Evolutionary conservation across 2,888 invertebrate genomes (phyloP), one percentile per base, ranked within the genome.

Genomic region (Fragum whitleyi): DNA sequence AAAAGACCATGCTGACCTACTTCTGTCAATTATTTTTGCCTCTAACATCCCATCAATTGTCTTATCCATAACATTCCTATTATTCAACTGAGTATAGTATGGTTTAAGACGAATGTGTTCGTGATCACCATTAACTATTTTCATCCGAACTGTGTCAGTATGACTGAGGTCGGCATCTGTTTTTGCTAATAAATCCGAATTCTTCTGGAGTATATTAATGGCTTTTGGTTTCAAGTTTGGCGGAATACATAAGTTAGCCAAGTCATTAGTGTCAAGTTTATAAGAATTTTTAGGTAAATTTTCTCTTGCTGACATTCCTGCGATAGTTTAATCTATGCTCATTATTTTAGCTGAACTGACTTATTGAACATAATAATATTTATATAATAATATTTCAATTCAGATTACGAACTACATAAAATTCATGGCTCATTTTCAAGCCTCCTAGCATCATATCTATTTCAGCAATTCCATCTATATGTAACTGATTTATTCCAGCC

Each of bases 21-120:
- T 53, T 53, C 53, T 53, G 2, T 53, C 6, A 53, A 53, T 53
- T 21, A 53, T 53, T 7, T 53, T 53, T 23, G 74, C 21, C 19
- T 75, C 69, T 42, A 75, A 29, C 75, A 75, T 75, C 28, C 68
- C 75, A 68, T 55, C 26, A 42, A 75, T 42, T 59, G 75, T 59
- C 26, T 75, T 69, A 29, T 75, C 57, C 21, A 75, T 69, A 21
- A 75, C 55, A 9, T 75, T 42, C 28, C 68, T 62, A 36, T 68
- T 74, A 16, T 67, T 53, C 23, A 53, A 21, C 19, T 26, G 74
- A 1, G 62, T 73, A 16, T 47, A 21, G 26, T 73, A 73, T 21
- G 73, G 74, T 23, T 42, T 53, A 21, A 67, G 26, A 32, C 61
- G 42, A 32, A 77, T 77, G n/a, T 70, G 51, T 7, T 51, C 51